A percentile compares a stretch with the other conserved stretches of the same genome.
phyloP scores from a whole-genome alignment of 1,140 invertebrate species.

The Psilanteris sp. region DNA sequence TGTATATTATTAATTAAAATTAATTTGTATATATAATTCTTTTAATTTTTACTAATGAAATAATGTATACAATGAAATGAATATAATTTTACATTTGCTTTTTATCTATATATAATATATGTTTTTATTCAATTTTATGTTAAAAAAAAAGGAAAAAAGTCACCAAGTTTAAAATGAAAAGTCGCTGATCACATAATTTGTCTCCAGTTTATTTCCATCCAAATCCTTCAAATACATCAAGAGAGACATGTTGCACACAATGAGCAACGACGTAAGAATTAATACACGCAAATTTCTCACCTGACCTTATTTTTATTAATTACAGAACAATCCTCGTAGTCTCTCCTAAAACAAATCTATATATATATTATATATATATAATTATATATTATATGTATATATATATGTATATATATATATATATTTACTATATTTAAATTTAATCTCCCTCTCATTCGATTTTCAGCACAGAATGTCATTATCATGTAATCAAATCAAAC shows the following conservation, averaged over 20 bases:
- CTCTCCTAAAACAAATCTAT: constrained; percentile 61
- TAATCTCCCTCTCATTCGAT: constrained; percentile 27
- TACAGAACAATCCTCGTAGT: constrained; percentile 63
- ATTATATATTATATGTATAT: too few species aligned
- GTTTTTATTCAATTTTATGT: too few species aligned
- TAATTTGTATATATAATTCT: too few species aligned
- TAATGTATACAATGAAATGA: too few species aligned
- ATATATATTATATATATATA: too few species aligned
- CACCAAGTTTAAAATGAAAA: constrained; percentile 35
- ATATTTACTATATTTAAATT: too few species aligned
- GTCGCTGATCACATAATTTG: constrained; percentile 27
- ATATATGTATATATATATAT: too few species aligned
- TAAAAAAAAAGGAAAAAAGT: too few species aligned
- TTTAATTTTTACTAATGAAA: too few species aligned
- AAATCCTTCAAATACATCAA: constrained; percentile 62
- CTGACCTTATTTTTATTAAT: constrained; percentile 65
- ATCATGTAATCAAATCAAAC: constrained; percentile 13
- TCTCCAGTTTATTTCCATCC: constrained; percentile 65
- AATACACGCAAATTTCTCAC: constrained; percentile 67
- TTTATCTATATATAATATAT: too few species aligned
- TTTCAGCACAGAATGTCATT: constrained; percentile 10
- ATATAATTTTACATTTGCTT: too few species aligned
- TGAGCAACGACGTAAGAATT: constrained; percentile 66
- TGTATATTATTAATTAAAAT: too few species aligned
- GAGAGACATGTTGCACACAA: constrained; percentile 64